Evolutionary conservation across 2,113 vertebrate genomes (phyloP).

Genomic region (Malurus cyaneus): DNA sequence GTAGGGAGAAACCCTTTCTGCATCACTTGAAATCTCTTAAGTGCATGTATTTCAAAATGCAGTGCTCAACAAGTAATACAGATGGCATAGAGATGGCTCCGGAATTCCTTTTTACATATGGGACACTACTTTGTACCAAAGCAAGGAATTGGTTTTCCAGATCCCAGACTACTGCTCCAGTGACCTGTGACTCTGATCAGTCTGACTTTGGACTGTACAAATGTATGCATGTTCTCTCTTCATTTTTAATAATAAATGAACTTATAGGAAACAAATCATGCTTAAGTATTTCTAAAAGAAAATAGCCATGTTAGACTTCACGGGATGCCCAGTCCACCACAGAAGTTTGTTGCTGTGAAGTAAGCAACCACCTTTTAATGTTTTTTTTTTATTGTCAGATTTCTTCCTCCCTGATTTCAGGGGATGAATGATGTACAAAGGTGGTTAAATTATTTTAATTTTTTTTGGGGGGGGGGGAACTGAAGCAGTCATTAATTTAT

Average conservation of each 20-base stretch:
- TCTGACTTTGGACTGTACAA: neutral
- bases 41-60: neutral
- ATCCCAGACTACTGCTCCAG: neutral
- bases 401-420: neutral
- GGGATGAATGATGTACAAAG: neutral
- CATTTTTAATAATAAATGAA: conserved; percentile 23
- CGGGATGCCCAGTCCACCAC: neutral
- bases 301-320: neutral
- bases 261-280: neutral
- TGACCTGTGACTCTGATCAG: conserved; percentile 6
- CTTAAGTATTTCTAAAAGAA: conserved; percentile 19
- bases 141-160: neutral
- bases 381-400: neutral
- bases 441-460: neutral
- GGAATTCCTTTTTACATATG: neutral
- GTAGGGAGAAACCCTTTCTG: neutral
- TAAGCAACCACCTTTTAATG: neutral
- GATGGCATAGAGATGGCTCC: neutral
- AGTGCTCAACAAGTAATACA: neutral
- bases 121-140: neutral
- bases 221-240: conserved; percentile 4
- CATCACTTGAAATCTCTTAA: neutral
- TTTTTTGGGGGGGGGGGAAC: neutral
- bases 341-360: neutral
- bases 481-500: neutral